Conservation (phyloP, 2,888 invertebrate species). For the Drosophila rubida region DNA sequence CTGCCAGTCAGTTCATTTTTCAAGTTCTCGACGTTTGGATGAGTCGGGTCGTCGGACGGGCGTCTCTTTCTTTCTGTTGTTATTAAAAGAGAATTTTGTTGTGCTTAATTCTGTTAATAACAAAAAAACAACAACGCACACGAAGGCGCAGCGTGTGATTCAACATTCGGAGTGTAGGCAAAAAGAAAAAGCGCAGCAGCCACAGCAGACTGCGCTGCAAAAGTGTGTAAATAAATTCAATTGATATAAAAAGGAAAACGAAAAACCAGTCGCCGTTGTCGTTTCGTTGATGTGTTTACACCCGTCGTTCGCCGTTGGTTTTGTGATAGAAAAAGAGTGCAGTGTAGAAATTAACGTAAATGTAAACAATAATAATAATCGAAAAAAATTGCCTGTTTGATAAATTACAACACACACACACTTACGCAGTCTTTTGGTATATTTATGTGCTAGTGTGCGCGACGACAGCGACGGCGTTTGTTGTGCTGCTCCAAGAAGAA, state of each 20-base stretch:
- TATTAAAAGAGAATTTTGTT: conserved; percentile 62
- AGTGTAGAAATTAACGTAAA: conserved; percentile 57
- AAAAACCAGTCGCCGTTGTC: conserved; percentile 41
- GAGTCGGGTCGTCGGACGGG: conserved; percentile 41
- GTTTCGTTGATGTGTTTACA: conserved; percentile 16
- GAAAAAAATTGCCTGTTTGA: conserved; percentile 50
- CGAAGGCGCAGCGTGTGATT: conserved; percentile 45
- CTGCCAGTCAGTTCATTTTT: conserved; percentile 35
- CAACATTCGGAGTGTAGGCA: conserved; percentile 18
- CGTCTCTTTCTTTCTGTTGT: conserved; percentile 49
- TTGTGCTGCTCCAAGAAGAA: conserved; percentile 36
- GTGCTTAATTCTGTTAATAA: conserved; percentile 70
- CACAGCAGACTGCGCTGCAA: conserved; percentile 32
- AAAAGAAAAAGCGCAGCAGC: conserved; percentile 34
- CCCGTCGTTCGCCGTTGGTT: conserved; percentile 10
- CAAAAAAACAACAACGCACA: conserved; percentile 38
- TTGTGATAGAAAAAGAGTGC: conserved; percentile 51
- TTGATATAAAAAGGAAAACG: conserved; percentile 52
- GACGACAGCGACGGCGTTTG: conserved; percentile 33
- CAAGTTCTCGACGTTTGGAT: conserved; percentile 40
- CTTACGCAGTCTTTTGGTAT: conserved; percentile 9
- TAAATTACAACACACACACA: conserved; percentile 43
- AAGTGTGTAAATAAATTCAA: conserved; percentile 72
- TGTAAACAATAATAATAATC: conserved; percentile 52
- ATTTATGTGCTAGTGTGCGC: conserved; percentile 10